These are phyloP conservation scores for Azemiops feae DNA, from an alignment of 2,113 vertebrate species.

Conservation along the genomic window DNA sequence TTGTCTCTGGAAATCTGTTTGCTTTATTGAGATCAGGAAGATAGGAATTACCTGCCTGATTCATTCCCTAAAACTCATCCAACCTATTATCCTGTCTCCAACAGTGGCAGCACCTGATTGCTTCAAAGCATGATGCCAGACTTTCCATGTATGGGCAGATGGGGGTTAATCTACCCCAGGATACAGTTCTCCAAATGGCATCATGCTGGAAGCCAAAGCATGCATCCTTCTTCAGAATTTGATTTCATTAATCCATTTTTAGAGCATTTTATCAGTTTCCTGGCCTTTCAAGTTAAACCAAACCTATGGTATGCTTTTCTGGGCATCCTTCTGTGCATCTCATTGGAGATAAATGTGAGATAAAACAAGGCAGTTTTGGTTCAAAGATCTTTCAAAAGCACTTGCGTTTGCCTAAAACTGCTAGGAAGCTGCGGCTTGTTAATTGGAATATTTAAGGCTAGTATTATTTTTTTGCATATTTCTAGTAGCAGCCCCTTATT, in stretches of 20 bases:
- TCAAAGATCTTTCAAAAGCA: neutral
- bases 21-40: constrained; percentile 30
- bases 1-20: constrained; percentile 11
- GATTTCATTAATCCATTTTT: constrained; percentile 2
- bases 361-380: neutral
- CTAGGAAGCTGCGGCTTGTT: neutral
- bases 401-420: neutral
- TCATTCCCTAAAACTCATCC: constrained; percentile 28
- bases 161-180: constrained; percentile 30
- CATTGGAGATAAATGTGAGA: neutral
- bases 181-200: constrained; percentile 25
- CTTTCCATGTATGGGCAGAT: constrained; percentile 21
- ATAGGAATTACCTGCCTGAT: constrained; percentile 37
- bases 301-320: neutral
- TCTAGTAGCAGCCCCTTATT: neutral
- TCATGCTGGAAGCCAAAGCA: constrained; percentile 1
- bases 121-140: constrained; percentile 17
- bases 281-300: neutral
- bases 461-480: neutral
- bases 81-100: constrained; percentile 36
- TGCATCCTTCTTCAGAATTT: neutral
- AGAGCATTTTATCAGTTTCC: neutral
- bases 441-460: constrained; percentile 1
- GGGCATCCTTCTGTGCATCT: neutral
- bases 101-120: constrained; percentile 31